Evolutionary conservation across 2,113 vertebrate species (phyloP).

Genomic region (Hoplias malabaricus): DNA sequence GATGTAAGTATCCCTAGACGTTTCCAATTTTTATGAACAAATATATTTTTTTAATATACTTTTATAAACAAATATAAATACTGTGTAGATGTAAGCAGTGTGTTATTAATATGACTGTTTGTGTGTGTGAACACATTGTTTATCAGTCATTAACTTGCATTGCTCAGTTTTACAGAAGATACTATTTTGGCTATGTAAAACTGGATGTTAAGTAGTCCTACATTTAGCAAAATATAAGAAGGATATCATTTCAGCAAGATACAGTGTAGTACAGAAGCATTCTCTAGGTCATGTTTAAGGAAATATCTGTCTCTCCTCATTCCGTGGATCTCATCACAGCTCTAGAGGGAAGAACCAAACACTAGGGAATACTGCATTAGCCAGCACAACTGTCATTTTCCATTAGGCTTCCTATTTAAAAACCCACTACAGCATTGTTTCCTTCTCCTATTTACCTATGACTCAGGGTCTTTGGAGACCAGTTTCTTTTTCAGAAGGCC

Average conservation of each 20-base stretch:
- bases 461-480: not conserved
- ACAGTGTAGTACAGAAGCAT: not conserved
- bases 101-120: not conserved
- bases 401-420: slow-evolving; percentile 10
- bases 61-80: too few species aligned
- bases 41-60: too few species aligned
- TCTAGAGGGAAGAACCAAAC: not conserved
- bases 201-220: not conserved
- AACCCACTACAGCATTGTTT: not conserved
- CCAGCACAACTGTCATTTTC: slow-evolving; percentile 31
- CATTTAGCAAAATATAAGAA: not conserved
- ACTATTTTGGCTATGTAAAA: not conserved
- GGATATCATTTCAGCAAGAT: not conserved
- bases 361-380: not conserved
- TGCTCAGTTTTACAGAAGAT: too few species aligned
- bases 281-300: not conserved
- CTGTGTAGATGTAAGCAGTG: too few species aligned
- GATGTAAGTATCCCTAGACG: slow-evolving; percentile 85
- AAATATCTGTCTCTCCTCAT: not conserved
- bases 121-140: too few species aligned
- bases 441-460: not conserved
- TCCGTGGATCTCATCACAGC: not conserved
- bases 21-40: too few species aligned
- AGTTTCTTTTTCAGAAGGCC: not conserved
- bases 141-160: not conserved